Evolutionary conservation across 2,797 vertebrate genomes (phyloP).

Genomic region (Typhlichthys subterraneus): DNA sequence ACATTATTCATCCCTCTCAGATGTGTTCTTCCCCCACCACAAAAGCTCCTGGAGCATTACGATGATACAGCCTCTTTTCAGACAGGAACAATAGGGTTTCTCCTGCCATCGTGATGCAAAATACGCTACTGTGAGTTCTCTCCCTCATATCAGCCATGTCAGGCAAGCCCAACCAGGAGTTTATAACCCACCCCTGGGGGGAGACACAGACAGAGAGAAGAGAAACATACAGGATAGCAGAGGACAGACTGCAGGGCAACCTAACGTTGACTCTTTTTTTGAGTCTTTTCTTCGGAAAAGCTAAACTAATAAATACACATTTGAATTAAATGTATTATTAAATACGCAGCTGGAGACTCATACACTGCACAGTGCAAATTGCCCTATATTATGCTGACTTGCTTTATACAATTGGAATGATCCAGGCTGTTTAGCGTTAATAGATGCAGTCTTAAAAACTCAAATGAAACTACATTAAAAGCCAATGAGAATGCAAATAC

Average conservation of each 20-base stretch:
- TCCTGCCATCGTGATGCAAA: constrained; percentile 6
- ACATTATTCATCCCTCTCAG: neutral
- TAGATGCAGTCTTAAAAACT: no score
- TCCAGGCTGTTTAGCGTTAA: no score
- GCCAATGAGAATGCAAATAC: no score
- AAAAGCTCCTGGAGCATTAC: neutral
- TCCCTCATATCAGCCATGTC: constrained; percentile 13
- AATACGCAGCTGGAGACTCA: no score
- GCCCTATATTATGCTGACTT: no score
- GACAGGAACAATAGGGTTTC: neutral
- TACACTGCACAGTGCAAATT: no score
- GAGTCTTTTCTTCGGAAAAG: no score
- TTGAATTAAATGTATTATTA: no score
- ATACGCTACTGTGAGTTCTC: constrained; percentile 9
- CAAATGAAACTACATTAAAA: no score
- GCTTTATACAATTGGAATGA: no score
- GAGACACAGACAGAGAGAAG: constrained; percentile 14
- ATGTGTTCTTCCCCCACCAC: neutral
- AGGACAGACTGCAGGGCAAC: neutral
- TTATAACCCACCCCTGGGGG: constrained; percentile 31
- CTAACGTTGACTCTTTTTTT: no score
- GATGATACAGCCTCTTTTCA: neutral
- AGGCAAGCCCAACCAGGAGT: constrained; percentile 7
- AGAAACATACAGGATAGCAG: neutral
- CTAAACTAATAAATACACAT: no score